Conservation (phyloP, 2,113 vertebrate species). For the Phalacrocorax pelagicus region DNA sequence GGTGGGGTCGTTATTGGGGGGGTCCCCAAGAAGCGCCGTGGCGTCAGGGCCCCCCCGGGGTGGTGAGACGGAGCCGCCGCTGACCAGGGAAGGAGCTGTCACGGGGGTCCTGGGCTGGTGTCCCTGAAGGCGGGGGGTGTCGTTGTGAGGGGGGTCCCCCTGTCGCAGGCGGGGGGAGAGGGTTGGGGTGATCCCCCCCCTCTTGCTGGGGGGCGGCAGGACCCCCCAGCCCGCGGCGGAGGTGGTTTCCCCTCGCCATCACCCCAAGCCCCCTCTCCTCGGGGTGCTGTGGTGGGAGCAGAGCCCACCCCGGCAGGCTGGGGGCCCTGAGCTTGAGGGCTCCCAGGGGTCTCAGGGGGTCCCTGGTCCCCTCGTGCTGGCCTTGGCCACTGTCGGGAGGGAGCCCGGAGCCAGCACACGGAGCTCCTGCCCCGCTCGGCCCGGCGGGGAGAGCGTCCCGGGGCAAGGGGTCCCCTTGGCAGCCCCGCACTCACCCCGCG, state of each 20-base stretch:
- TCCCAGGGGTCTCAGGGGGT: too few species aligned
- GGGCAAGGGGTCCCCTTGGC: not conserved
- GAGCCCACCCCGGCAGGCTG: not conserved
- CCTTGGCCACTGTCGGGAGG: not conserved
- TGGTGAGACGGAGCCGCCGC: too few species aligned
- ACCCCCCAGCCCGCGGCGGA: not conserved
- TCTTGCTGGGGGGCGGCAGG: too few species aligned
- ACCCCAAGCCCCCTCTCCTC: too few species aligned
- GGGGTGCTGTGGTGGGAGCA: too few species aligned
- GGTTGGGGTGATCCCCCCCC: not conserved
- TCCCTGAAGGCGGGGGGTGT: too few species aligned
- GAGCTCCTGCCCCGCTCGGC: not conserved
- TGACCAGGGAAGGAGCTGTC: too few species aligned
- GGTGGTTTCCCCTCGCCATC: not conserved
- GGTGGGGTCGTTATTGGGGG: too few species aligned
- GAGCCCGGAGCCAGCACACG: not conserved
- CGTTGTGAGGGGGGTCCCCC: not conserved
- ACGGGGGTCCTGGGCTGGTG: too few species aligned
- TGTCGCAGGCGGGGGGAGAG: rapidly evolving
- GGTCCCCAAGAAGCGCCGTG: too few species aligned
- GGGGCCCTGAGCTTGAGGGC: not conserved
- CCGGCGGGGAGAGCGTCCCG: not conserved
- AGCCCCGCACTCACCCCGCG: rapidly evolving
- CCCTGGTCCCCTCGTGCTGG: not conserved
- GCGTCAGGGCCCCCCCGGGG: too few species aligned